Evolutionary conservation across 2,113 vertebrate species (phyloP), one percentile per base, ranked within the genome.

Genomic region (Eulemur rufifrons): DNA sequence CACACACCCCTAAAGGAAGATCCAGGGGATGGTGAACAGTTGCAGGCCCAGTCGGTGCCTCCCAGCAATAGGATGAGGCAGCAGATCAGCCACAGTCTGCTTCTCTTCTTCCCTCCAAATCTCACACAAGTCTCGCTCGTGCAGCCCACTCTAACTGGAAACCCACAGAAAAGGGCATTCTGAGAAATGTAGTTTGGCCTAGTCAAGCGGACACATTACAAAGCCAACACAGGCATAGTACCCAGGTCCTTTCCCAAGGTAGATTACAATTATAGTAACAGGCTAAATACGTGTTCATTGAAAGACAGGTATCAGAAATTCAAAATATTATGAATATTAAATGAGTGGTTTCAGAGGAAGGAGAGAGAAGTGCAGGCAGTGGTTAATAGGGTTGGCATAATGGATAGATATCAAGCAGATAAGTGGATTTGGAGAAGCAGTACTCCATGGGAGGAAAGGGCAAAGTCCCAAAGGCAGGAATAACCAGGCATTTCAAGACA

Each of bases 251-350:
- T 85, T 77, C n/a, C 13, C 54, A 88, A 95, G 88, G 25, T 54
- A 78, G n/a, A 18, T 91, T 86, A 45, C 32, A 71, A 42, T 81
- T 91, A 93, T 9, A 80, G 13, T 74, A 89, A 84, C 5, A 68
- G 52, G 32, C 50, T 92, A 96, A 94, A 92, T 27, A 83, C 34
- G 7, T 37, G 61, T 50, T 80, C 63, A 42, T 45, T 90, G 86
- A 95, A 96, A 96, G 71, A 5, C 61, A 86, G 68, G 37, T 47
- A 80, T 81, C 45, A 96, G 27, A 88, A 97, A 71, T 78, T 89
- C 63, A 95, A 61, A 86, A 83, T 18, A 23, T 82, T 64, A 91
- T 86, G 78, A 94, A 95, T 83, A 88, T 76, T 85, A 86, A 85
- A 93, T 93, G 52, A 89, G 29, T 86, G 39, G 47, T 47, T 89